phyloP scores from a whole-genome alignment of 2,888 invertebrate species.

The Lycia hirtaria region DNA sequence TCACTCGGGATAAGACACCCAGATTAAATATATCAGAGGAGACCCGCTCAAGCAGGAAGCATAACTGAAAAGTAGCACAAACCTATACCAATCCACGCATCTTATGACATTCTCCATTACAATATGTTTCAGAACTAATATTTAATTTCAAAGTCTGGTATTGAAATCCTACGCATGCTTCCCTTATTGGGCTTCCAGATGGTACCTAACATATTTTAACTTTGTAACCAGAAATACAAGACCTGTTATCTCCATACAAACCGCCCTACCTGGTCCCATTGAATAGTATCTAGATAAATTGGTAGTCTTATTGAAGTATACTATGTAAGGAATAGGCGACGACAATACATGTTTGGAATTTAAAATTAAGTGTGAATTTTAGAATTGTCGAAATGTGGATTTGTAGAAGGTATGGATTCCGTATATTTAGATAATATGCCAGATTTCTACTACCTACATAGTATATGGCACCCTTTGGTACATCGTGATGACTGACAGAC shows the following conservation, averaged over 20 bases:
- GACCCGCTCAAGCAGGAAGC: background rate
- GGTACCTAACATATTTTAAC: slow-evolving; percentile 38
- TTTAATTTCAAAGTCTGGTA: slow-evolving; percentile 44
- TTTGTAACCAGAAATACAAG: slow-evolving; percentile 36
- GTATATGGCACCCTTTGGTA: no score
- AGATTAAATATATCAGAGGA: no score
- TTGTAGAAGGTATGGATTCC: slow-evolving; percentile 22
- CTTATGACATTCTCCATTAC: slow-evolving; percentile 34
- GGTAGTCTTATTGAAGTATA: slow-evolving; percentile 61
- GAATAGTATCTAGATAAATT: slow-evolving; percentile 42
- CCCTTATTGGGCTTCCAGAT: slow-evolving; percentile 63
- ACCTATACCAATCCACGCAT: background rate
- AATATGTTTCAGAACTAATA: slow-evolving; percentile 57
- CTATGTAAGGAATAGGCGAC: slow-evolving; percentile 73
- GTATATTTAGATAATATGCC: no score
- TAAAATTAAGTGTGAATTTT: slow-evolving; percentile 74
- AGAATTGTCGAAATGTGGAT: slow-evolving; percentile 67
- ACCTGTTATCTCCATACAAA: slow-evolving; percentile 34
- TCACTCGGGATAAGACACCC: no score
- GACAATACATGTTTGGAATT: slow-evolving; percentile 77
- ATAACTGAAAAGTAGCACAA: background rate
- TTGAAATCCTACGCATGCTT: slow-evolving; percentile 47
- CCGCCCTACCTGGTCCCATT: slow-evolving; percentile 18
- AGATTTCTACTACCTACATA: no score
- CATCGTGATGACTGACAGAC: no score